Evolutionary conservation across 2,113 vertebrate species (phyloP).

Genomic region (Alethe diademata): DNA sequence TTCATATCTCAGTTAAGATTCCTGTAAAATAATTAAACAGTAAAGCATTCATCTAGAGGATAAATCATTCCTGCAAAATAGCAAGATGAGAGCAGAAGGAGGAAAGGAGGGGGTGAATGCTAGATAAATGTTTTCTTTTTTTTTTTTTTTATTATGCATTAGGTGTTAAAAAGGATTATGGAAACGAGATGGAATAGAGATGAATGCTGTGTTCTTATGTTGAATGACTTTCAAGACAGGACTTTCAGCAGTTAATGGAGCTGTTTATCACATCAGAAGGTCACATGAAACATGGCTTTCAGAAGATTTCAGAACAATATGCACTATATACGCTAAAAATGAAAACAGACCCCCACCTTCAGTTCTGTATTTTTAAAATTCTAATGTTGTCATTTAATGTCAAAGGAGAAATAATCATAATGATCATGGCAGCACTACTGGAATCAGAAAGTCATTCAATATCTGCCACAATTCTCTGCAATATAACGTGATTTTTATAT

Average conservation of each 20-base stretch:
- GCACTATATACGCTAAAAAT: not conserved
- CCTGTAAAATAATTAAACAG: conserved; percentile 25
- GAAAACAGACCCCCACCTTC: not conserved
- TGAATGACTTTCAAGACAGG: not conserved
- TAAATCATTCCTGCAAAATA: conserved; percentile 21
- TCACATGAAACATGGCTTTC: not conserved
- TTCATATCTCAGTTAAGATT: conserved; percentile 10
- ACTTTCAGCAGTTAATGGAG: conserved; percentile 12
- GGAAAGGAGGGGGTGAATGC: not conserved
- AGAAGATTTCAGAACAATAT: not conserved
- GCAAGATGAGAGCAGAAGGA: not conserved
- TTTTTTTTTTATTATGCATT: not conserved
- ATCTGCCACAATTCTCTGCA: not conserved
- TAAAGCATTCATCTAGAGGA: not conserved
- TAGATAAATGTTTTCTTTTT: not conserved
- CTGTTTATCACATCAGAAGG: conserved; percentile 25
- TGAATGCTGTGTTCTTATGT: not conserved
- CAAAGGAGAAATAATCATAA: not conserved
- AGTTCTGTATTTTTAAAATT: not conserved
- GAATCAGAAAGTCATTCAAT: not conserved
- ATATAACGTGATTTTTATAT: not conserved
- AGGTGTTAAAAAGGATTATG: conserved; percentile 25
- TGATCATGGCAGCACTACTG: not conserved
- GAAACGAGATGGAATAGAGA: conserved; percentile 23
- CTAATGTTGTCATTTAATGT: not conserved